Percentiles rank a stretch among this genome's conserved stretches.
Conservation (phyloP, 2,797 vertebrate genomes). For the Myoxocephalus aenaeus region DNA sequence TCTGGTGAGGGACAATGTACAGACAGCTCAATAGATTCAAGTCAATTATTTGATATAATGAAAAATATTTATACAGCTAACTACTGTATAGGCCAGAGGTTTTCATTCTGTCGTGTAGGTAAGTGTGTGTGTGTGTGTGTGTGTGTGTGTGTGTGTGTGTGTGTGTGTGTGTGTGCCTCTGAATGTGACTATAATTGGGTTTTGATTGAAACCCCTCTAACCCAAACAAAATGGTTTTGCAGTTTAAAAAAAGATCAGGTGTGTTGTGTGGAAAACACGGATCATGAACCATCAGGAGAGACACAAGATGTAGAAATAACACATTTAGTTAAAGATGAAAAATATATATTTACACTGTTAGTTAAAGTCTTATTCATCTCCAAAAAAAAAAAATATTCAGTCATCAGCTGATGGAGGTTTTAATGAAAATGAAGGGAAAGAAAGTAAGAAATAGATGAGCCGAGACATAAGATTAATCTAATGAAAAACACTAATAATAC, state of each 20-base stretch:
- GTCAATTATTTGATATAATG: conserved; percentile 70
- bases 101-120: conserved; percentile 31
- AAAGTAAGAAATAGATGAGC: conserved; percentile 43
- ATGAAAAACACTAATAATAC: conserved; percentile 41
- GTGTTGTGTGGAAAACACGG: neutral
- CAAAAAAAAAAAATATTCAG: neutral
- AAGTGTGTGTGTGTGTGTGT: neutral
- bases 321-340: neutral
- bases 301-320: conserved; percentile 8
- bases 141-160: too few species aligned
- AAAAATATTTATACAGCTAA: conserved; percentile 65
- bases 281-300: conserved; percentile 11
- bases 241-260: conserved; percentile 29
- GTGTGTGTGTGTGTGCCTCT: conserved; percentile 9
- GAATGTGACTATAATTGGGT: conserved; percentile 59
- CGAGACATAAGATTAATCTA: conserved; percentile 41
- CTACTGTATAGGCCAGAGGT: conserved; percentile 36
- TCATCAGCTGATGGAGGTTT: conserved; percentile 21
- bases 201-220: conserved; percentile 68
- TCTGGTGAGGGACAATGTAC: conserved; percentile 37
- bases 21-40: conserved; percentile 47
- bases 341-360: neutral
- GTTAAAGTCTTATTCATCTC: neutral
- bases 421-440: conserved; percentile 43
- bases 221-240: conserved; percentile 58